Evolutionary conservation across 2,888 invertebrate species (phyloP).

Genomic region (Drosophila kuntzei): DNA sequence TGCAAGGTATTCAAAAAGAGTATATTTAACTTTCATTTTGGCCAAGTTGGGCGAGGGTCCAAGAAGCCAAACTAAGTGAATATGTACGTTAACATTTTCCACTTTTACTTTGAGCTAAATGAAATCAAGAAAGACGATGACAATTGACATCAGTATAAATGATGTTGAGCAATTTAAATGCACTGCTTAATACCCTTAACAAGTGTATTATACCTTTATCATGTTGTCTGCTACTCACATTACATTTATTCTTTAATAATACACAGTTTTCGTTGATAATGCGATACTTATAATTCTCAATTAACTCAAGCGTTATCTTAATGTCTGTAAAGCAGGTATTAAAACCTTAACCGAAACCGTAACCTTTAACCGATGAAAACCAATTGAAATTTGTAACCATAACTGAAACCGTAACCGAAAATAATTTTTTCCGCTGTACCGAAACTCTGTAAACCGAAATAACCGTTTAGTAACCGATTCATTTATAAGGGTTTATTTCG

Average conservation of each 20-base stretch:
- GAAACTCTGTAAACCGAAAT: too few species aligned
- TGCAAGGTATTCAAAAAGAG: constrained; percentile 12
- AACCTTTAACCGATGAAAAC: too few species aligned
- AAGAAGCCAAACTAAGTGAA: constrained; percentile 16
- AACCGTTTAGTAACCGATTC: too few species aligned
- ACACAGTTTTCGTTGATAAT: not conserved
- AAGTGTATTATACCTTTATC: constrained; percentile 1
- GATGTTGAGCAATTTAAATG: constrained; percentile 46
- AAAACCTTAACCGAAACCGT: too few species aligned
- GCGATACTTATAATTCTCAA: not conserved
- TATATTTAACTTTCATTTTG: constrained; percentile 42
- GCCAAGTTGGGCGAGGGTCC: constrained; percentile 26
- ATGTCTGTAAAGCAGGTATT: too few species aligned
- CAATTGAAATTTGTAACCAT: too few species aligned
- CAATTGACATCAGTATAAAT: constrained; percentile 39
- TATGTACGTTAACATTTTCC: constrained; percentile 45
- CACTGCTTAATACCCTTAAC: constrained; percentile 35
- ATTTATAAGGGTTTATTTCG: too few species aligned
- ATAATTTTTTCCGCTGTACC: too few species aligned
- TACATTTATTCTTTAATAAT: not conserved
- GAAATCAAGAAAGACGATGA: constrained; percentile 45
- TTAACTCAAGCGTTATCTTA: not conserved
- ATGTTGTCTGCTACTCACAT: not conserved
- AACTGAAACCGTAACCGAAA: too few species aligned
- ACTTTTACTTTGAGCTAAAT: constrained; percentile 68